phyloP scores from a whole-genome alignment of 2,113 vertebrate genomes.

The Oceanites oceanicus region DNA sequence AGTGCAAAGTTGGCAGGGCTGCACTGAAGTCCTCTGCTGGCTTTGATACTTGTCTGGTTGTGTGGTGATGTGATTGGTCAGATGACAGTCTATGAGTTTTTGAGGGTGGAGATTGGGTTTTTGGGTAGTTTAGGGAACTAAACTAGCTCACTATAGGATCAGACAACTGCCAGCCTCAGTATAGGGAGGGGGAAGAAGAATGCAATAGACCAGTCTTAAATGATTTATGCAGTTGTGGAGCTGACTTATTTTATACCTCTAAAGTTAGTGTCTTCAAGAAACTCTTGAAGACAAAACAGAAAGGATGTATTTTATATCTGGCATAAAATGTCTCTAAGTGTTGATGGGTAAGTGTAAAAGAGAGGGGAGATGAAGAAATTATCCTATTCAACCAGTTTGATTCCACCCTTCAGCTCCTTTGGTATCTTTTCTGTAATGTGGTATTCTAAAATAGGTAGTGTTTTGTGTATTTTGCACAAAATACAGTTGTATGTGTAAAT shows the following conservation, averaged over 20 bases:
- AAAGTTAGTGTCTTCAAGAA: not conserved
- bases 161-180: not conserved
- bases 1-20: not conserved
- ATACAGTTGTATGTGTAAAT: accelerated
- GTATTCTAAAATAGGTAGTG: not conserved
- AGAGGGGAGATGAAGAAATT: not conserved
- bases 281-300: not conserved
- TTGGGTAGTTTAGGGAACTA: not conserved
- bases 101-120: not conserved
- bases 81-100: not conserved
- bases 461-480: not conserved
- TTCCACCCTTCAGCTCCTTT: not conserved
- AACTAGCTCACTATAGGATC: not conserved
- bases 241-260: not conserved
- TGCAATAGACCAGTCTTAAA: not conserved
- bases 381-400: not conserved
- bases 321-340: not conserved
- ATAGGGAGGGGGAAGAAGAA: not conserved
- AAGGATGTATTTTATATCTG: not conserved
- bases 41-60: not conserved
- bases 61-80: not conserved
- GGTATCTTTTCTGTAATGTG: not conserved
- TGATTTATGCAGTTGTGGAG: not conserved
- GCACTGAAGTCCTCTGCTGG: not conserved
- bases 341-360: not conserved